A percentile compares a stretch with the other conserved stretches of the same genome.
phyloP scores from a whole-genome alignment of 2,888 invertebrate genomes.

The Coleophora deauratella region DNA sequence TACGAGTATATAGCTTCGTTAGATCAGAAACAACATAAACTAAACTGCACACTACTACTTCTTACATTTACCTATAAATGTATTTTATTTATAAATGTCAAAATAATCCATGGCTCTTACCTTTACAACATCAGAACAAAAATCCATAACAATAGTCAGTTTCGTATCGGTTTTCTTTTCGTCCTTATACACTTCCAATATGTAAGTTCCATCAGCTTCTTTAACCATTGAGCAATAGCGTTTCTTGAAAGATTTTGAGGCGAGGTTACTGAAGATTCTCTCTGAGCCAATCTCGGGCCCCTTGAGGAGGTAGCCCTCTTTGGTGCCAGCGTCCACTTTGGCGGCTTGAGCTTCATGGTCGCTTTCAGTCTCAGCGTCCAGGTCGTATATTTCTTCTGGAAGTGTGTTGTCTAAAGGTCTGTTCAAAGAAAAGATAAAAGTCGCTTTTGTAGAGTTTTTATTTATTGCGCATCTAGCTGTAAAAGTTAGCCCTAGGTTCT shows the following conservation, averaged over 20 bases:
- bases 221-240: slow-evolving; percentile 90
- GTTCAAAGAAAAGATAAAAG: slow-evolving; percentile 16
- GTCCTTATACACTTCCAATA: slow-evolving; percentile 94
- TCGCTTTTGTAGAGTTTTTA: not conserved
- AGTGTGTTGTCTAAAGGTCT: slow-evolving; percentile 54
- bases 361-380: slow-evolving; percentile 89
- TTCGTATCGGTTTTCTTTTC: slow-evolving; percentile 93
- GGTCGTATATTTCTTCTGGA: slow-evolving; percentile 89
- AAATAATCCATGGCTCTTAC: slow-evolving; percentile 44
- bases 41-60: no score
- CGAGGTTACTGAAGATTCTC: slow-evolving; percentile 92
- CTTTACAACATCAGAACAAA: slow-evolving; percentile 91
- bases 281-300: slow-evolving; percentile 94
- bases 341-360: slow-evolving; percentile 81
- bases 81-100: no score
- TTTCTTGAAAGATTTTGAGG: slow-evolving; percentile 94
- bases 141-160: slow-evolving; percentile 94
- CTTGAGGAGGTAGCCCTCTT: slow-evolving; percentile 92
- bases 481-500: not conserved
- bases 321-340: slow-evolving; percentile 85
- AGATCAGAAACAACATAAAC: no score
- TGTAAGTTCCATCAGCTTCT: slow-evolving; percentile 93
- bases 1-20: no score
- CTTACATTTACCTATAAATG: no score
- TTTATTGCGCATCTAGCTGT: not conserved